A percentile compares a stretch with the other conserved stretches of the same genome.
phyloP scores from a whole-genome alignment of 2,113 vertebrate genomes.

The Python bivittatus region DNA sequence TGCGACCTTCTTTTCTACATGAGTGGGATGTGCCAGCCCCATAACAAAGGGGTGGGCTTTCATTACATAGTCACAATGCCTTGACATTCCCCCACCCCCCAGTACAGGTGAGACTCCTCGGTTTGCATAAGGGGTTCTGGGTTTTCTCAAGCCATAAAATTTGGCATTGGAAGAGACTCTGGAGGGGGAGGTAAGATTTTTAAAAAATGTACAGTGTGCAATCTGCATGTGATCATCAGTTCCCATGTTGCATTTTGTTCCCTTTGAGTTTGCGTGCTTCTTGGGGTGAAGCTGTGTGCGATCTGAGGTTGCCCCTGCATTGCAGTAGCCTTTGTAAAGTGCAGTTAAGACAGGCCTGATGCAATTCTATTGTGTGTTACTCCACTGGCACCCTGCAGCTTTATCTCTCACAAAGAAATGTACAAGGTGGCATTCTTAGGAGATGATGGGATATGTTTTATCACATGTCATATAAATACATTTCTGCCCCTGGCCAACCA shows the following conservation, averaged over 20 bases:
- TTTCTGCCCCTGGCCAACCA: background rate
- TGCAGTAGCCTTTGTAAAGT: background rate
- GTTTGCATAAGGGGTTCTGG: background rate
- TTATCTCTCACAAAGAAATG: background rate
- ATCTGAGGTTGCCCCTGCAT: background rate
- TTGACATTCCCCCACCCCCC: background rate
- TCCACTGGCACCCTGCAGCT: background rate
- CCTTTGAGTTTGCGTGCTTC: background rate
- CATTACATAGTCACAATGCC: background rate
- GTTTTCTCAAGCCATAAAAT: background rate
- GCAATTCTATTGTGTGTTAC: background rate
- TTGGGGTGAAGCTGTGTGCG: background rate
- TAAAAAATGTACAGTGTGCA: background rate
- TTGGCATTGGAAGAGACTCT: background rate
- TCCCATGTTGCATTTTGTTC: background rate
- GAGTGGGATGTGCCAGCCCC: background rate
- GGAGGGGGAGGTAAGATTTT: background rate
- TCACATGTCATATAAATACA: background rate
- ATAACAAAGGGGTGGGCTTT: background rate
- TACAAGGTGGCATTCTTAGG: background rate
- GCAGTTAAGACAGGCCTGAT: background rate
- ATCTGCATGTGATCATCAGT: background rate
- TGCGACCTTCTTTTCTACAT: background rate
- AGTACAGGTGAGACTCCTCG: background rate
- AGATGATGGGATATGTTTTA: background rate